Percentiles rank a stretch among this genome's conserved stretches.
Evolutionary conservation across 1,140 invertebrate species (phyloP).

Genomic region (Drosophila persimilis): DNA sequence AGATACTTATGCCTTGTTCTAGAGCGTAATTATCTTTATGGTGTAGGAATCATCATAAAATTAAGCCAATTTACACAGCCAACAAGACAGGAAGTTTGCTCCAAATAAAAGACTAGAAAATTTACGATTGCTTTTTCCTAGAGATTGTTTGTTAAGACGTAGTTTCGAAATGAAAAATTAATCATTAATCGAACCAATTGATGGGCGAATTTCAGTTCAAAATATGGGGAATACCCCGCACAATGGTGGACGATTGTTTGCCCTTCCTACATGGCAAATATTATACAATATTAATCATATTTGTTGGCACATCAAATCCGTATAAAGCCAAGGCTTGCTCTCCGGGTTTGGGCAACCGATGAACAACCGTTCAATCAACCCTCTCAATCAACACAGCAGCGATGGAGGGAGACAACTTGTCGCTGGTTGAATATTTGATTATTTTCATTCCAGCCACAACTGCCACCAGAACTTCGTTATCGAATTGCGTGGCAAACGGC

Average conservation of each 20-base stretch:
- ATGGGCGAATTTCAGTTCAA: too few species aligned
- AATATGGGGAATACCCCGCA: too few species aligned
- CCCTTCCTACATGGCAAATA: not conserved
- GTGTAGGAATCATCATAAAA: slow-evolving; percentile 55
- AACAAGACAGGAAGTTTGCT: slow-evolving; percentile 53
- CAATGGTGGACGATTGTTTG: not conserved
- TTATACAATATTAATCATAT: not conserved
- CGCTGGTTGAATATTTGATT: slow-evolving; percentile 19
- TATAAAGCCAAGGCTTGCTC: slow-evolving; percentile 4
- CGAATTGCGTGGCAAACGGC: slow-evolving; percentile 3
- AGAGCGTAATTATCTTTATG: slow-evolving; percentile 50
- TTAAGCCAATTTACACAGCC: slow-evolving; percentile 55
- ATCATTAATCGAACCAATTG: too few species aligned
- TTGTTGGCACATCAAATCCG: not conserved
- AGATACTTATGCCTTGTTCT: slow-evolving; percentile 62
- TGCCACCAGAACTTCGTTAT: slow-evolving; percentile 3
- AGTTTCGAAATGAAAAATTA: too few species aligned
- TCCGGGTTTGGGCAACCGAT: slow-evolving; percentile 8
- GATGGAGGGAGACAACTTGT: slow-evolving; percentile 25
- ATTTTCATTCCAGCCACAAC: too few species aligned
- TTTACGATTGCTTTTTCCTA: not conserved
- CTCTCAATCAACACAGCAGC: slow-evolving; percentile 24
- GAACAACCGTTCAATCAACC: slow-evolving; percentile 17
- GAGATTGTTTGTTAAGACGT: not conserved
- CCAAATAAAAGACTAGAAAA: slow-evolving; percentile 40